These are phyloP conservation scores for Hemicordylus capensis DNA, from an alignment of 2,113 vertebrate genomes.

Conservation along the genomic window DNA sequence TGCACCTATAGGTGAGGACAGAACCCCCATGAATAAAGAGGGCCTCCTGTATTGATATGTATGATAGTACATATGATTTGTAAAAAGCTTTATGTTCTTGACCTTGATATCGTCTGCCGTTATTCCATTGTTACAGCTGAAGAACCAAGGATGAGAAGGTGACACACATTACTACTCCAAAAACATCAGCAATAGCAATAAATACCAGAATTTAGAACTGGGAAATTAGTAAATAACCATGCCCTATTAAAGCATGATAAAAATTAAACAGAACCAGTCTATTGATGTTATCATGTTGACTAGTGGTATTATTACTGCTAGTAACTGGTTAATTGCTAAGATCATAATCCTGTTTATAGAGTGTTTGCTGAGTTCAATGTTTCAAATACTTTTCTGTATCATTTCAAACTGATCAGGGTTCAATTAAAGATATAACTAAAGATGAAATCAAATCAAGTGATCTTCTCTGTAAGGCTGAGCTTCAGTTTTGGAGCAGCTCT, in stretches of 20 bases:
- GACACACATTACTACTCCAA: background rate
- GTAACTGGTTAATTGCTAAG: background rate
- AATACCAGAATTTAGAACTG: background rate
- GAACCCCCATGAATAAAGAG: too few species aligned
- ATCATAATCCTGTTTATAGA: background rate
- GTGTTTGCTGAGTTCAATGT: background rate
- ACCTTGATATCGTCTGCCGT: background rate
- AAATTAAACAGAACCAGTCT: background rate
- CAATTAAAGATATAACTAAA: conserved; percentile 39
- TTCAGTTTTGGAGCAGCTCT: background rate
- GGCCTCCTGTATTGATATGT: too few species aligned
- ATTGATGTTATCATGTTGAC: background rate
- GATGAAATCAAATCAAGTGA: conserved; percentile 12
- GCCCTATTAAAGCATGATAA: background rate
- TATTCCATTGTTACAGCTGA: background rate
- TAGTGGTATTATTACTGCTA: background rate
- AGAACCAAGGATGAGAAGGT: background rate
- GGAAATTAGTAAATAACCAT: background rate
- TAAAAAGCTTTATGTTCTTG: background rate
- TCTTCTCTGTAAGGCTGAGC: fast-evolving
- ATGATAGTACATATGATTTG: background rate
- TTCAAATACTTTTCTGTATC: conserved; percentile 14
- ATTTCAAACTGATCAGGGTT: conserved; percentile 25
- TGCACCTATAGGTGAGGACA: too few species aligned
- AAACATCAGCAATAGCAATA: background rate